Percentiles rank a stretch among this genome's conserved stretches.
These are phyloP conservation scores for Herpetotheres cachinnans DNA, from an alignment of 2,113 vertebrate species.

Conservation along the genomic window DNA sequence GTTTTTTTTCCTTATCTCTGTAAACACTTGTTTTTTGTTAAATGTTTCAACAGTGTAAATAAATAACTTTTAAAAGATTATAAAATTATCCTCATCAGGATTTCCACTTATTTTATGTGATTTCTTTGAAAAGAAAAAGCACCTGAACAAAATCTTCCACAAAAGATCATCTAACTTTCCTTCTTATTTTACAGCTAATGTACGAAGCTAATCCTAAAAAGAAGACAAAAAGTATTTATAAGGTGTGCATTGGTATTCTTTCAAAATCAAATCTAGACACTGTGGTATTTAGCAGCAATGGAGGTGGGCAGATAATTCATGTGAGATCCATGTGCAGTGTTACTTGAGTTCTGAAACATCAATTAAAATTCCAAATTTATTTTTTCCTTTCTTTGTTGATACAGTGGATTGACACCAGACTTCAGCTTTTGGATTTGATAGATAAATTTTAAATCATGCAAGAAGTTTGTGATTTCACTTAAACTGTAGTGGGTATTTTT, in stretches of 20 bases:
- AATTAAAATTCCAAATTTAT: constrained; percentile 51
- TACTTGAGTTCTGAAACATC: constrained; percentile 48
- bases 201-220: constrained; percentile 95
- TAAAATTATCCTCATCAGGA: constrained; percentile 55
- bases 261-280: constrained; percentile 68
- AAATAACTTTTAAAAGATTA: constrained; percentile 34
- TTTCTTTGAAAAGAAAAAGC: constrained; percentile 67
- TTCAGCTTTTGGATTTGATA: constrained; percentile 61
- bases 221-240: constrained; percentile 96
- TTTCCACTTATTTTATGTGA: constrained; percentile 66
- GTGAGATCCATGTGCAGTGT: constrained; percentile 63
- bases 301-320: constrained; percentile 68
- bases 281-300: constrained; percentile 64
- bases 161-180: constrained; percentile 74
- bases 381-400: constrained; percentile 58
- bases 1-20: constrained; percentile 30
- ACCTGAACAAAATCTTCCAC: constrained; percentile 68
- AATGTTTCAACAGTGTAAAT: constrained; percentile 55
- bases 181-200: constrained; percentile 82
- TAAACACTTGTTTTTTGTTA: constrained; percentile 49
- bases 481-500: constrained; percentile 46
- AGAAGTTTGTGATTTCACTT: constrained; percentile 51
- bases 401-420: constrained; percentile 62
- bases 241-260: constrained; percentile 80
- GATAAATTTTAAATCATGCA: constrained; percentile 46